A percentile compares a stretch with the other conserved stretches of the same genome.
phyloP scores from a whole-genome alignment of 2,113 vertebrate species.

The Rana temporaria region DNA sequence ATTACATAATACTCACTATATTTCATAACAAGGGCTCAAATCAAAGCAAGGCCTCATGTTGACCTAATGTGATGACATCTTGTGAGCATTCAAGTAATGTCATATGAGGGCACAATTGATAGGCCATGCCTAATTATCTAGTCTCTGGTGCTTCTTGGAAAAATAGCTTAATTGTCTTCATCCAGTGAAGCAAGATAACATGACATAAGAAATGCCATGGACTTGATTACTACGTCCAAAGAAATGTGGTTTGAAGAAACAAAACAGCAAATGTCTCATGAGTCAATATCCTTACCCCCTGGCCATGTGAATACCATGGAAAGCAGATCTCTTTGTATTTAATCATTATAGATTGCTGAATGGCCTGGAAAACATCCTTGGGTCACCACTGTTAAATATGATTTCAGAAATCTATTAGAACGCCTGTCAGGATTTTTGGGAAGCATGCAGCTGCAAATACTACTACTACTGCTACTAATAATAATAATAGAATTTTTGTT shows the following conservation, averaged over 20 bases:
- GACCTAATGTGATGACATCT: conserved; percentile 4
- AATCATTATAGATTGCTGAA: too few species aligned
- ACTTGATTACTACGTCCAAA: background rate
- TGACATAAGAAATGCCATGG: background rate
- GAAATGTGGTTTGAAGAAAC: background rate
- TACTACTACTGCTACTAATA: too few species aligned
- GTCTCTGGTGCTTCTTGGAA: background rate
- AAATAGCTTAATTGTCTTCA: background rate
- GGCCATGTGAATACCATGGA: background rate
- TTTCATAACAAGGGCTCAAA: background rate
- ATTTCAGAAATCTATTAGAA: too few species aligned
- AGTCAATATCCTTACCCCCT: background rate
- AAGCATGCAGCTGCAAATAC: too few species aligned
- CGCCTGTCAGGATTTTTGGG: too few species aligned
- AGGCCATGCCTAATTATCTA: background rate
- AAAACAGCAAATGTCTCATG: background rate
- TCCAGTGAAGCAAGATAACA: background rate
- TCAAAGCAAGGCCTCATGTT: background rate
- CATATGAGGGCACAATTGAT: background rate
- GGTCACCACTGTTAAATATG: too few species aligned
- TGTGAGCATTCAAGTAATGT: background rate
- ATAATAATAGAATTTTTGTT: too few species aligned
- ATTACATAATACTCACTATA: background rate
- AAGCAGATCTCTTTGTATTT: background rate
- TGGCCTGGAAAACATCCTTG: too few species aligned